phyloP scores from a whole-genome alignment of 1,140 invertebrate species.

The Schlechtendalia chinensis region DNA sequence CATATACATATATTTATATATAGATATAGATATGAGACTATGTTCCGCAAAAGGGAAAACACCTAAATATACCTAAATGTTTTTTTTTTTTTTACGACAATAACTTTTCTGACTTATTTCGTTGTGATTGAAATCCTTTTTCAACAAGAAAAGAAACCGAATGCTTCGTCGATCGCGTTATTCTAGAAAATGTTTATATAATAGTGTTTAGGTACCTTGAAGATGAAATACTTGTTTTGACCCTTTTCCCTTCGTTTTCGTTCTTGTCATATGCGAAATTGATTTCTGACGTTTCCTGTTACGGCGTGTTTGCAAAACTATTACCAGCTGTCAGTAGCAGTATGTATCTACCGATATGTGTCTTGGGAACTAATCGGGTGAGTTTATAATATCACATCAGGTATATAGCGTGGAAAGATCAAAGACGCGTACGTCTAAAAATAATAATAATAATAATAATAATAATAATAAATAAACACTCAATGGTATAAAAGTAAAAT shows the following conservation, averaged over 20 bases:
- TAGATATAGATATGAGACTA: not conserved
- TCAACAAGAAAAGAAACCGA: not conserved
- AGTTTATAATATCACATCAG: not conserved
- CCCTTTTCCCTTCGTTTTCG: not conserved
- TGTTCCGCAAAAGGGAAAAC: not conserved
- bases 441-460: not conserved
- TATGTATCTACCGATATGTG: not conserved
- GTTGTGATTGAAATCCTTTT: not conserved
- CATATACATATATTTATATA: no score
- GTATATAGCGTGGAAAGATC: not conserved
- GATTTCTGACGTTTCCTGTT: conserved; percentile 46
- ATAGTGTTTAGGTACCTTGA: not conserved
- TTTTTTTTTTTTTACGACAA: not conserved
- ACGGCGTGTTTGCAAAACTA: conserved; percentile 24
- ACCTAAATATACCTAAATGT: not conserved
- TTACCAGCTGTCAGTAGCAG: conserved; percentile 1
- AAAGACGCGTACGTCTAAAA: not conserved
- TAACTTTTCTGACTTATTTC: conserved; percentile 27
- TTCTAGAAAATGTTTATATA: not conserved
- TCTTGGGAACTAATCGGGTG: not conserved
- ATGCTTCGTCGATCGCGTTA: not conserved
- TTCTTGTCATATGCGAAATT: conserved; percentile 14
- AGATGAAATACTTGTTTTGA: not conserved
- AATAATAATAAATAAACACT: not conserved
- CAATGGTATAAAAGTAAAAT: not conserved